phyloP scores from a whole-genome alignment of 2,797 vertebrate genomes.

The Urocyon cinereoargenteus region DNA sequence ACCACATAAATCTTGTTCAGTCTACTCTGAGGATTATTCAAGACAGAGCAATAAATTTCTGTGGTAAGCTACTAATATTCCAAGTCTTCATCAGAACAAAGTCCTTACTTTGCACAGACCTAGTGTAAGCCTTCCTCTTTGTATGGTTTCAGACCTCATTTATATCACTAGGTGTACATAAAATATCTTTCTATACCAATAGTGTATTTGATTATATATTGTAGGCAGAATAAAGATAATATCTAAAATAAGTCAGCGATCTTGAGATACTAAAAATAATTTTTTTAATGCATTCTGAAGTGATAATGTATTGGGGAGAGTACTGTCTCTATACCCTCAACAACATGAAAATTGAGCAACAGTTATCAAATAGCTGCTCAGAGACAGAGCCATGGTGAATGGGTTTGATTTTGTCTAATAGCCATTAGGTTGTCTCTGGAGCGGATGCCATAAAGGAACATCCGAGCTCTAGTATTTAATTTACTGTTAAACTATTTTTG shows the following conservation, averaged over 20 bases:
- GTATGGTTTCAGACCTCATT: not conserved
- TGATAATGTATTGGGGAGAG: not conserved
- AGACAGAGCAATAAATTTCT: constrained; percentile 1
- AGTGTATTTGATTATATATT: not conserved
- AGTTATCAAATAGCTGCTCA: not conserved
- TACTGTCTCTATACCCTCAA: not conserved
- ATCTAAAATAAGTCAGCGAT: not conserved
- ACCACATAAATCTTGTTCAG: not conserved
- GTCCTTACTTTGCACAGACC: not conserved
- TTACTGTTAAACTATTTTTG: not conserved
- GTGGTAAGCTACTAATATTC: constrained; percentile 32
- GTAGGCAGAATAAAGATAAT: constrained; percentile 7
- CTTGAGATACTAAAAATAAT: not conserved
- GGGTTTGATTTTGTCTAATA: not conserved
- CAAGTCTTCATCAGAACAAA: not conserved
- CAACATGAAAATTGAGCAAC: not conserved
- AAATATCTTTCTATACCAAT: not conserved
- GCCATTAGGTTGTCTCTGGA: not conserved
- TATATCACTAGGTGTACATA: not conserved
- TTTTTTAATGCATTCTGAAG: not conserved
- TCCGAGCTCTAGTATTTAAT: not conserved
- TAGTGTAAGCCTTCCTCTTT: not conserved
- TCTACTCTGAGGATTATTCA: not conserved
- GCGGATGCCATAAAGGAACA: not conserved
- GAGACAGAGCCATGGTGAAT: not conserved